Percentiles rank a stretch among this genome's conserved stretches.
These are phyloP conservation scores for Dynastes grantii DNA, from an alignment of 2,888 invertebrate species.

Conservation along the genomic window DNA sequence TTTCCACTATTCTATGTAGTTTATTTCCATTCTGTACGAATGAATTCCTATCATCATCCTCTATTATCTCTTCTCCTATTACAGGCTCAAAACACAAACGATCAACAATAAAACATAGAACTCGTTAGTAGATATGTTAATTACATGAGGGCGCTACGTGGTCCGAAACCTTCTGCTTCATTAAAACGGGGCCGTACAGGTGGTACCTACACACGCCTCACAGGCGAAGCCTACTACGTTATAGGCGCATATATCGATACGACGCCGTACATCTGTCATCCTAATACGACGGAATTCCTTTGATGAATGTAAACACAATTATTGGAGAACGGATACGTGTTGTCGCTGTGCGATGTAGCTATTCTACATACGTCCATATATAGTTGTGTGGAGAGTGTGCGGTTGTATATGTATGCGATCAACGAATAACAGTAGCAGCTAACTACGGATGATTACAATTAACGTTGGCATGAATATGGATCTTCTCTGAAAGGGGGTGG, in stretches of 20 bases:
- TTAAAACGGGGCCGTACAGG: too few relatives aligned
- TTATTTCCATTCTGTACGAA: too few relatives aligned
- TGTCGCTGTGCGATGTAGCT: too few relatives aligned
- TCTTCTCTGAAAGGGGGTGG: conserved; percentile 16
- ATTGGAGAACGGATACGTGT: conserved; percentile 32
- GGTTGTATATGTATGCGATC: background rate
- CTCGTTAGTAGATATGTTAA: too few relatives aligned
- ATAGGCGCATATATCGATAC: background rate
- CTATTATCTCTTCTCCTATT: too few relatives aligned
- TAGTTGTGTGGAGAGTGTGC: background rate
- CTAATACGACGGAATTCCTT: conserved; percentile 49
- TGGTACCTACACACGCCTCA: too few relatives aligned
- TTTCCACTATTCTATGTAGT: too few relatives aligned
- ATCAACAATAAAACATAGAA: too few relatives aligned
- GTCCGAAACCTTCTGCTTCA: too few relatives aligned
- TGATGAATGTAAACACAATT: conserved; percentile 51
- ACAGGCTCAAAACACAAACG: too few relatives aligned
- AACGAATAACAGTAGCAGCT: conserved; percentile 19
- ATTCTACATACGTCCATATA: background rate
- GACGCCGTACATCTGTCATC: conserved; percentile 10
- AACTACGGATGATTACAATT: conserved; percentile 49
- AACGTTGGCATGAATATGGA: conserved; percentile 47
- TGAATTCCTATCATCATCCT: too few relatives aligned
- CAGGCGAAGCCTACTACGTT: background rate
- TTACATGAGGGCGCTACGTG: too few relatives aligned